Conservation (phyloP, 92 coral and sea anemone genomes). For the Zoanthus solanderi region DNA sequence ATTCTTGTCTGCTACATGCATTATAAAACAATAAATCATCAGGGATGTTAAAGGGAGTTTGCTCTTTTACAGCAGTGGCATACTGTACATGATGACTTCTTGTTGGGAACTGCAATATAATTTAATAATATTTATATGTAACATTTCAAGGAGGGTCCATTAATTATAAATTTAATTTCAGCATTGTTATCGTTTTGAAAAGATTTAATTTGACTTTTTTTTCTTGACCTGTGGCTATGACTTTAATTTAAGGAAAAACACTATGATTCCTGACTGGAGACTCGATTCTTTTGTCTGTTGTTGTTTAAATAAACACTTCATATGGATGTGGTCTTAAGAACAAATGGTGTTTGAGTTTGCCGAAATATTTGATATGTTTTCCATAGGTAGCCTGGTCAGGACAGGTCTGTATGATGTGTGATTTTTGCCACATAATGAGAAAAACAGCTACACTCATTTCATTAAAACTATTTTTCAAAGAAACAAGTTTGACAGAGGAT, state of each 20-base stretch:
- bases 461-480: not conserved
- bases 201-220: too few species aligned
- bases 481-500: conserved; percentile 6
- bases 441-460: not conserved
- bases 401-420: not conserved
- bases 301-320: not conserved
- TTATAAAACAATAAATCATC: conserved; percentile 37
- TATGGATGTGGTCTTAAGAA: not conserved
- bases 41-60: not conserved
- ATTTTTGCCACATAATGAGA: not conserved
- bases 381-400: not conserved
- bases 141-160: not conserved
- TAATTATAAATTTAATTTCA: not conserved
- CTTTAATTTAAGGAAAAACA: not conserved
- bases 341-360: not conserved
- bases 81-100: not conserved
- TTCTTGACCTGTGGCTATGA: conserved; percentile 9
- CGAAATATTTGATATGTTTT: not conserved
- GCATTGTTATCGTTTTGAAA: not conserved
- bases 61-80: conserved; percentile 3
- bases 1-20: conserved; percentile 5
- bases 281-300: conserved; percentile 25
- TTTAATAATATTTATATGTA: not conserved
- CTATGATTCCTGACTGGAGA: not conserved
- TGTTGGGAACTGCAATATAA: not conserved